Evolutionary conservation across 2,797 vertebrate genomes (phyloP).

Genomic region (Apogon hyalosoma): DNA sequence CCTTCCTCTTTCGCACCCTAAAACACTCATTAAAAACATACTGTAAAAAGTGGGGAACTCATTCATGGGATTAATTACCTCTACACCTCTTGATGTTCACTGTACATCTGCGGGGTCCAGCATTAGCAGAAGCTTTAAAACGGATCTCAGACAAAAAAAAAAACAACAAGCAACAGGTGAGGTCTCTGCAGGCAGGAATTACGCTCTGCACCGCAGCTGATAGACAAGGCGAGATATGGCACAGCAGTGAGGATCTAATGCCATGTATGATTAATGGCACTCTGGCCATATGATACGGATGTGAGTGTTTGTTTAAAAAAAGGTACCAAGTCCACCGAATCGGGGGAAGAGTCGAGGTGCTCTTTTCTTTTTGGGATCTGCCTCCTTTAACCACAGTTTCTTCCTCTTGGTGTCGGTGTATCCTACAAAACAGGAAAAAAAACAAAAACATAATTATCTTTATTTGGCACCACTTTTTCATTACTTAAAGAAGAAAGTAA

Average conservation of each 20-base stretch:
- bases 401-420: constrained; percentile 92
- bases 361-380: constrained; percentile 93
- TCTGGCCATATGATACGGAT: constrained; percentile 27
- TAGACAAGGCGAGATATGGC: constrained; percentile 24
- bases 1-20: constrained; percentile 37
- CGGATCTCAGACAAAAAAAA: constrained; percentile 25
- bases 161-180: constrained; percentile 17
- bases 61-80: constrained; percentile 40
- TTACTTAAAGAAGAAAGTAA: too few relatives aligned
- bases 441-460: background rate
- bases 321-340: constrained; percentile 81
- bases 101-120: constrained; percentile 38
- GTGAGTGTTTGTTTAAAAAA: constrained; percentile 73
- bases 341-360: constrained; percentile 86
- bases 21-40: constrained; percentile 12
- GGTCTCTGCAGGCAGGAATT: constrained; percentile 30
- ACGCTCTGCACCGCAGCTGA: constrained; percentile 35
- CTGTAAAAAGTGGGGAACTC: constrained; percentile 34
- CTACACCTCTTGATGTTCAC: constrained; percentile 21
- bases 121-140: constrained; percentile 38
- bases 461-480: background rate
- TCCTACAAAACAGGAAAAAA: constrained; percentile 82
- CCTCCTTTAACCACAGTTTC: constrained; percentile 91
- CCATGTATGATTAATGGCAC: constrained; percentile 44
- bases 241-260: constrained; percentile 53